A percentile compares a stretch with the other conserved stretches of the same genome.
Evolutionary conservation across 2,113 vertebrate genomes (phyloP).

Genomic region (Drymodes brunneopygia): DNA sequence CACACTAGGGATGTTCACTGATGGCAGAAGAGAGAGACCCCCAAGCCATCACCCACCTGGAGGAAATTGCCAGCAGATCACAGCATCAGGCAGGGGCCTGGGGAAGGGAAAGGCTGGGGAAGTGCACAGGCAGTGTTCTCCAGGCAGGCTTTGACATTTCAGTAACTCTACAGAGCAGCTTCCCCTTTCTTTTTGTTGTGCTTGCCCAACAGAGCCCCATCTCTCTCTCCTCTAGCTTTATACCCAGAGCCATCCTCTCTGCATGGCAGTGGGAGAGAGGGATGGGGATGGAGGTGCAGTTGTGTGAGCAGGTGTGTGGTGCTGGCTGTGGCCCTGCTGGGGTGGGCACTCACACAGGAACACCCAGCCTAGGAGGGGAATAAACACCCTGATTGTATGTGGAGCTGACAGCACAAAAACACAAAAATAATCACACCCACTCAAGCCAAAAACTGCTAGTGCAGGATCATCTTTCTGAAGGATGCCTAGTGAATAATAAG

Average conservation of each 20-base stretch:
- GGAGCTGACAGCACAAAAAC: not conserved
- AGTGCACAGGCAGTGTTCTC: accelerated
- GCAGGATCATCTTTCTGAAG: not conserved
- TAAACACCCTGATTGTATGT: not conserved
- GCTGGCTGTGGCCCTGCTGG: not conserved
- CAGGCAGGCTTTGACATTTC: not conserved
- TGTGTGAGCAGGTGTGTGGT: not conserved
- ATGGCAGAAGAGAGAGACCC: not conserved
- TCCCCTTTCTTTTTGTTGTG: not conserved
- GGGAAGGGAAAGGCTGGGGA: not conserved
- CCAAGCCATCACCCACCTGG: not conserved
- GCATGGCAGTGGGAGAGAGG: not conserved
- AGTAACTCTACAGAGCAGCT: not conserved
- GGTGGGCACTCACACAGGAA: not conserved
- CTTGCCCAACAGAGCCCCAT: not conserved
- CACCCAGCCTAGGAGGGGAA: not conserved
- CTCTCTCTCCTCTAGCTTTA: not conserved
- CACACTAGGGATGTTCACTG: not conserved
- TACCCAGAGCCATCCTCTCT: not conserved
- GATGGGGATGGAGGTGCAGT: not conserved
- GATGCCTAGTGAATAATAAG: not conserved
- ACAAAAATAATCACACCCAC: not conserved
- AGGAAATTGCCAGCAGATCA: not conserved
- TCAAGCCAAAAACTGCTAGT: not conserved
- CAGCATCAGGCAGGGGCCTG: not conserved